Evolutionary conservation across 2,888 invertebrate genomes (phyloP).

Genomic region (Phortica okadai): DNA sequence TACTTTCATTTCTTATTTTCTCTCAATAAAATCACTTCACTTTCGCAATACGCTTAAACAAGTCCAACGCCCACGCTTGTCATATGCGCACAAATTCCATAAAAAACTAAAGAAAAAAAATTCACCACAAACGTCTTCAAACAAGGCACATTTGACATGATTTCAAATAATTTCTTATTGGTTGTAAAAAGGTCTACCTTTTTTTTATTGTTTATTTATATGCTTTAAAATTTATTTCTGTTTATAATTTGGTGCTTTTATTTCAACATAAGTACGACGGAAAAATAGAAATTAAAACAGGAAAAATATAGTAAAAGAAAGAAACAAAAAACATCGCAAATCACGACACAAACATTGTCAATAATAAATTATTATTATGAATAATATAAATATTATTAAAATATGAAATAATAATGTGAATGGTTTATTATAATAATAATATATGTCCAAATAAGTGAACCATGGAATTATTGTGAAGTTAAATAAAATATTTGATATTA

Average conservation of each 20-base stretch:
- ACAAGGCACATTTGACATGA: background rate
- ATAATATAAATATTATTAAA: conserved; percentile 44
- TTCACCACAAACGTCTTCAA: background rate
- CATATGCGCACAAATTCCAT: conserved; percentile 21
- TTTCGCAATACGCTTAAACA: background rate
- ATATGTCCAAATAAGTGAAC: conserved; percentile 35
- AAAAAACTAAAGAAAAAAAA: background rate
- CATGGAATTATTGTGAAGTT: conserved; percentile 60
- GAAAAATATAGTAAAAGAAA: conserved; percentile 1
- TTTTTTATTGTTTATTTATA: background rate
- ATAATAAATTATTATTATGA: conserved; percentile 54
- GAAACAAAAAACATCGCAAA: conserved; percentile 28
- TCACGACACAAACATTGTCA: conserved; percentile 52
- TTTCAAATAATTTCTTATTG: background rate
- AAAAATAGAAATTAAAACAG: conserved; percentile 15
- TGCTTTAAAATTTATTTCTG: conserved; percentile 10
- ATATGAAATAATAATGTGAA: conserved; percentile 32
- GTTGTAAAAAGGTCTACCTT: background rate
- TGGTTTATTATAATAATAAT: conserved; percentile 22
- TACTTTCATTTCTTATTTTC: conserved; percentile 19
- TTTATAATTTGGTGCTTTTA: conserved; percentile 25
- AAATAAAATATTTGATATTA: conserved; percentile 73
- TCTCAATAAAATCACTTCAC: conserved; percentile 34
- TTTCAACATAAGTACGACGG: conserved; percentile 37
- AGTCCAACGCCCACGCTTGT: background rate